Conservation (phyloP, 2,888 invertebrate genomes). For the Saturnia japonica region DNA sequence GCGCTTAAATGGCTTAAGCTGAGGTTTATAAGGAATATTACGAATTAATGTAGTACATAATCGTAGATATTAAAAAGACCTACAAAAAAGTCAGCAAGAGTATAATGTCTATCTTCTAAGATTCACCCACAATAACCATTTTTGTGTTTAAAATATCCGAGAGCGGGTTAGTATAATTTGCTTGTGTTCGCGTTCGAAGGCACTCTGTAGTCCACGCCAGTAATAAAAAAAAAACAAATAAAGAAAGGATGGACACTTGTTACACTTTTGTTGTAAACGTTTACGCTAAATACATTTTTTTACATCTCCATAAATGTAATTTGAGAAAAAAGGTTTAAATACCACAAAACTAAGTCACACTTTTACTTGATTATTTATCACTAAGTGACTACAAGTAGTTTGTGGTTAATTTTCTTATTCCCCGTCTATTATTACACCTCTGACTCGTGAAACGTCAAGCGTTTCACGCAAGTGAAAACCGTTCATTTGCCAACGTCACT, state of each 20-base stretch:
- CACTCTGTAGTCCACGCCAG: no score
- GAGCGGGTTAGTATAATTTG: no score
- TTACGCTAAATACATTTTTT: background rate
- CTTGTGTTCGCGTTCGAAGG: no score
- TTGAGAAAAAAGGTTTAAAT: background rate
- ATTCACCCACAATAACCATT: no score
- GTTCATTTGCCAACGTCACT: constrained; percentile 27
- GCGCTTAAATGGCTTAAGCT: no score
- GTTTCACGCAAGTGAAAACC: constrained; percentile 37
- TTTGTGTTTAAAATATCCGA: no score
- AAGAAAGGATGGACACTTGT: background rate
- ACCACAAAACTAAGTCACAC: background rate
- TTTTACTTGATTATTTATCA: background rate
- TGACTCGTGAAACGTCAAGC: constrained; percentile 29
- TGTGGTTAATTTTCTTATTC: constrained; percentile 47
- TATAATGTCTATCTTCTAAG: no score
- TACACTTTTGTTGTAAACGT: background rate
- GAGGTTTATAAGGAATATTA: no score
- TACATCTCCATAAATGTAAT: background rate
- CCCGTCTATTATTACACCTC: constrained; percentile 25
- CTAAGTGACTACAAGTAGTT: background rate
- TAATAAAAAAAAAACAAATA: no score
- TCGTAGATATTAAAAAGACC: no score
- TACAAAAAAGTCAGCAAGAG: no score
- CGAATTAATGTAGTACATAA: no score